Evolutionary conservation across 92 coral and sea anemone genomes (phyloP).

Genomic region (Siderastrea siderea): DNA sequence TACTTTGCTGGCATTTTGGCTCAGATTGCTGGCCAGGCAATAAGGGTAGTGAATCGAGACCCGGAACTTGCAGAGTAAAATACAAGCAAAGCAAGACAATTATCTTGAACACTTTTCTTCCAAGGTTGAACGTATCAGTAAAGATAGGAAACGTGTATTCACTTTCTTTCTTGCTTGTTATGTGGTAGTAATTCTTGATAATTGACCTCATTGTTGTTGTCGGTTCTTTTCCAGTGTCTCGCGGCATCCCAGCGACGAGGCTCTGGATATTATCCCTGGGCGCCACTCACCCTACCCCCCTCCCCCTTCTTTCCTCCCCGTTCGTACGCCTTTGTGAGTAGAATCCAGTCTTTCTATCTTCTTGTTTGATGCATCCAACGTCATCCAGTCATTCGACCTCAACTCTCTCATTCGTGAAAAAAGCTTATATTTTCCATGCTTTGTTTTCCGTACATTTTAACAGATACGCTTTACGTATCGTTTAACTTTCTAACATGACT

Average conservation of each 20-base stretch:
- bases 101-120: background rate
- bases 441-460: background rate
- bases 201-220: constrained; percentile 13
- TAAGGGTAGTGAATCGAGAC: no score
- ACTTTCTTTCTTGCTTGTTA: background rate
- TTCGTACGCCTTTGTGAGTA: constrained; percentile 33
- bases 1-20: no score
- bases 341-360: background rate
- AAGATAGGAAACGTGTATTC: background rate
- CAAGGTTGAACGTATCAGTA: background rate
- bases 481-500: background rate
- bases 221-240: constrained; percentile 42
- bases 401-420: background rate
- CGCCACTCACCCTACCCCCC: constrained; percentile 22
- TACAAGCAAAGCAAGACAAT: no score
- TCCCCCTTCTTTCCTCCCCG: constrained; percentile 26
- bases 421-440: background rate
- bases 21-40: no score
- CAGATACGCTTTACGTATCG: background rate
- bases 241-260: constrained; percentile 41
- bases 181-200: background rate
- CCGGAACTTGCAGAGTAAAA: no score
- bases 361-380: constrained; percentile 13
- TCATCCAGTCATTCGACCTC: constrained; percentile 3
- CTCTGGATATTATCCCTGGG: constrained; percentile 21